Percentiles rank a stretch among this genome's conserved stretches.
phyloP scores from a whole-genome alignment of 2,888 invertebrate genomes.

The Sphinx pinastri region DNA sequence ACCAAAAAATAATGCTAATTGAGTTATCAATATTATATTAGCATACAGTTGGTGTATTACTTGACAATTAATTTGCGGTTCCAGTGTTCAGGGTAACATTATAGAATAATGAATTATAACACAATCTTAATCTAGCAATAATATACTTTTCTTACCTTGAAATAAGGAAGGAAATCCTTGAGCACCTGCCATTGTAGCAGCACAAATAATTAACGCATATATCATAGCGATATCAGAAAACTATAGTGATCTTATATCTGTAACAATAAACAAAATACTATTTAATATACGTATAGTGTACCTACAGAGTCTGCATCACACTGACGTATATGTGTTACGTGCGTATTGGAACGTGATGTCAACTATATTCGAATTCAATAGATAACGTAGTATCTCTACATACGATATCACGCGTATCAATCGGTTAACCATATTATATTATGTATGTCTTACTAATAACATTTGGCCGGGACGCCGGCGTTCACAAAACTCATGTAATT shows the following conservation, averaged over 20 bases:
- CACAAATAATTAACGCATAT: conserved; percentile 7
- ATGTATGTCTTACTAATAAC: too few relatives aligned
- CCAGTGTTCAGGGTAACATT: too few relatives aligned
- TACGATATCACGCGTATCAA: not conserved
- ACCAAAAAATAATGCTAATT: too few relatives aligned
- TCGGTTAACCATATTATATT: not conserved
- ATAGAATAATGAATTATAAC: not conserved
- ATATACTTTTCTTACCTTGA: conserved; percentile 9
- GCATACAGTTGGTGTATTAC: too few relatives aligned
- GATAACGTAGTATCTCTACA: conserved; percentile 8
- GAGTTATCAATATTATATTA: too few relatives aligned
- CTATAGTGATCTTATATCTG: not conserved
- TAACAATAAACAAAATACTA: conserved; percentile 1
- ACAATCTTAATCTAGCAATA: not conserved
- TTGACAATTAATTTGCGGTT: too few relatives aligned
- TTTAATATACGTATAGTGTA: not conserved
- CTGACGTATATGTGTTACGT: not conserved
- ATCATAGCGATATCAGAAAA: not conserved
- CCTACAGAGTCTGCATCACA: not conserved
- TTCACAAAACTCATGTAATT: too few relatives aligned
- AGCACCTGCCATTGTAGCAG: not conserved
- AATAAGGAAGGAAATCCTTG: conserved; percentile 21
- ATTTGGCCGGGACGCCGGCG: too few relatives aligned
- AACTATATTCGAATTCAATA: not conserved
- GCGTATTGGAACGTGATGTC: not conserved